Base-by-base conservation (phyloP, 2,113 vertebrate genomes). In the Cygnus atratus region DNA sequence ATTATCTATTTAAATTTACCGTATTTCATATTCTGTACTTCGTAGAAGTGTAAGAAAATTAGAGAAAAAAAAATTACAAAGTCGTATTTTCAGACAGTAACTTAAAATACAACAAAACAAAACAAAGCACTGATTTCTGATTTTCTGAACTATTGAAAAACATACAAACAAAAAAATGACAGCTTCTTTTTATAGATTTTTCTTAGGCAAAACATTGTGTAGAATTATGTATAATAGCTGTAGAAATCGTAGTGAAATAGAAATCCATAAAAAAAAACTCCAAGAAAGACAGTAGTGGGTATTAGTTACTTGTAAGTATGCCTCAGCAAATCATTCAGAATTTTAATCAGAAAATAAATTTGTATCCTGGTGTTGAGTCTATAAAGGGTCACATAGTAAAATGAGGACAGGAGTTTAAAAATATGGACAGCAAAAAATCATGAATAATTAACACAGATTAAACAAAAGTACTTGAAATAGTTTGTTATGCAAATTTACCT, bases 171-270 rank as follows among this genome's bases (percentile, higher is more conserved):
- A 46, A 20, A 46, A 81, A 80, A 68, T 63, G 3, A 67, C 4
- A 72, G 2, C 1, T 71, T 17, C 3, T 66, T 39, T 52, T 52
- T 39, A 22, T 4, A 63, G 11, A 68, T 76, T 70, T 93, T 72
- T 1, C n/a, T 57, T 57, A 71, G 46, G 3, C 3, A 71, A 19
- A 92, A 0, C 1, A 76, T 92, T 28, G n/a, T 0, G 0, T 41
- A 71, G 10, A 72, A 52, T 41, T 79, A 25, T 59, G 4, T 43
- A 52, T 18, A 59, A 13, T 8, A 79, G 44, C 39, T 74, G 33
- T 37, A 78, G 52, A 81, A 86, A 52, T 3, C 71, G 6, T 43
- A 54, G n/a, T 59, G n/a, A 92, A 74, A 81, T 5, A 61, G n/a
- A 58, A 88, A 63, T 33, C 12, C 81, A 4, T 35, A 50, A 22